Conservation (phyloP, 2,797 vertebrate genomes). For the Nasua narica region DNA sequence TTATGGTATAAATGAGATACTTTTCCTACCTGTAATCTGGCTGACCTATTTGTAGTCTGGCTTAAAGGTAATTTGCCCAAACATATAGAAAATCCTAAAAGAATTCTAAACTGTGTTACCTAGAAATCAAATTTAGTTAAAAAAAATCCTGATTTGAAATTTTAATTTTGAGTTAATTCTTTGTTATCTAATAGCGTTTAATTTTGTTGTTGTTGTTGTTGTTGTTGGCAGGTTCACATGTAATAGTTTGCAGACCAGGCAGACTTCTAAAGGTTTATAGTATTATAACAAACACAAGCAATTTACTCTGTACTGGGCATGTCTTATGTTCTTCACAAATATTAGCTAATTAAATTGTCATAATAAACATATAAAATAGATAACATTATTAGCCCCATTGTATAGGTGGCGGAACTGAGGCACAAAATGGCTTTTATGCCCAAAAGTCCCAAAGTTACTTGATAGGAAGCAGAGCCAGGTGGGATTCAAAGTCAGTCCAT, state of each 20-base stretch:
- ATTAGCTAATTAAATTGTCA: not conserved
- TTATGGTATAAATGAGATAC: constrained; percentile 21
- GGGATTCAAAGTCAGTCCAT: not conserved
- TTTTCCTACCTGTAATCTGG: constrained; percentile 12
- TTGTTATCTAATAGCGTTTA: not conserved
- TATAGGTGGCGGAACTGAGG: not conserved
- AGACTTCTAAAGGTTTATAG: constrained; percentile 2
- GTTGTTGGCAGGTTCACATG: not conserved
- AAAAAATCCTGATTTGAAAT: constrained; percentile 6
- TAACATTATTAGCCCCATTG: not conserved
- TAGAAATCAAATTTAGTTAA: constrained; percentile 27
- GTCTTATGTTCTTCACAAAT: not conserved
- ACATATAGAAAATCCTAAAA: not conserved
- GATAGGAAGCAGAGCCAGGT: not conserved
- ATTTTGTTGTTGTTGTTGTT: not conserved
- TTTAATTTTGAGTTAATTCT: constrained; percentile 36
- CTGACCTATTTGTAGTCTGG: constrained; percentile 28
- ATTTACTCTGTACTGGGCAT: not conserved
- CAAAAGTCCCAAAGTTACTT: not conserved
- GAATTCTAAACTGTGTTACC: not conserved
- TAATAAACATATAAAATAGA: not conserved
- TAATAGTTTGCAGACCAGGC: not conserved
- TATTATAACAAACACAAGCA: not conserved
- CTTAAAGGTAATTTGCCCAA: constrained; percentile 24
- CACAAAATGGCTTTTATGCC: not conserved